Evolutionary conservation across 2,797 vertebrate species (phyloP).

Genomic region (Mionectes olivaceus): DNA sequence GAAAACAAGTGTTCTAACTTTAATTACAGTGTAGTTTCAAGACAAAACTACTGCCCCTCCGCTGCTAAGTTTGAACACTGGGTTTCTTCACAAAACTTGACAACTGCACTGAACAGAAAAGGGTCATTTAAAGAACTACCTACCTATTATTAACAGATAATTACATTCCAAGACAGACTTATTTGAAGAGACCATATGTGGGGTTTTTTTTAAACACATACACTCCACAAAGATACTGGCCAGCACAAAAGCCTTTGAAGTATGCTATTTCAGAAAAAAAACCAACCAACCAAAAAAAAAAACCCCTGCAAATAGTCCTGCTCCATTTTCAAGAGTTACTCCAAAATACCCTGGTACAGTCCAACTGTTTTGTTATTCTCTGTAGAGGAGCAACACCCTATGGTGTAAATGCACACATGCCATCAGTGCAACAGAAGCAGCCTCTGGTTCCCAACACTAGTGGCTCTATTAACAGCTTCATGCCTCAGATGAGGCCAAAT

Average conservation of each 20-base stretch:
- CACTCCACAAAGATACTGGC: neutral
- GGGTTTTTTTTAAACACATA: neutral
- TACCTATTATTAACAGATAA: neutral
- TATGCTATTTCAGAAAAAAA: neutral
- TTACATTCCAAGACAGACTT: neutral
- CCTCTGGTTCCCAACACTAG: rapidly evolving
- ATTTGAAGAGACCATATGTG: rapidly evolving
- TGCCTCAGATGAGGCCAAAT: neutral
- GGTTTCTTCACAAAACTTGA: neutral
- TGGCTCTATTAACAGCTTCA: neutral
- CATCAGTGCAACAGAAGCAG: neutral
- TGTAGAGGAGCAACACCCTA: neutral
- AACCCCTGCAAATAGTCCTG: neutral
- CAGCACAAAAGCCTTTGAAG: neutral
- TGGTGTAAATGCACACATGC: rapidly evolving
- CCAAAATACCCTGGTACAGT: neutral
- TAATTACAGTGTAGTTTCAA: neutral
- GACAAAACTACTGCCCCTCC: neutral
- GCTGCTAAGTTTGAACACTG: neutral
- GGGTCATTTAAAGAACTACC: neutral
- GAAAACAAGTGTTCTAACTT: neutral
- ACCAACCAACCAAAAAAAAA: rapidly evolving
- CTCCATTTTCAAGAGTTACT: neutral
- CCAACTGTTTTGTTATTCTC: neutral
- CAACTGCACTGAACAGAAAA: neutral